Base-by-base conservation (phyloP, 1,140 invertebrate genomes). In the Drosophila novamexicana region DNA sequence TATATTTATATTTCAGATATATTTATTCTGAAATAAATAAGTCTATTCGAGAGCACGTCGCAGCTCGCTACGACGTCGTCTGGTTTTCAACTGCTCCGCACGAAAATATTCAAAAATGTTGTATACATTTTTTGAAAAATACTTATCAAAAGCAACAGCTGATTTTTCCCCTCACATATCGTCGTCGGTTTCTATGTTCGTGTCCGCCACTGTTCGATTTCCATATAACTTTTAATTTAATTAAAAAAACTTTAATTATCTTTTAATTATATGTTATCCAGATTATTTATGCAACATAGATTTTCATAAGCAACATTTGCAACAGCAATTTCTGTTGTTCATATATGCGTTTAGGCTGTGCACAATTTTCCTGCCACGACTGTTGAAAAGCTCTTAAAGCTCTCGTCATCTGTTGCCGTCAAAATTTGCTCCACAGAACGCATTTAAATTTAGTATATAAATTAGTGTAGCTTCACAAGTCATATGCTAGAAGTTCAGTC, bases 1-100 rank as follows among this genome's bases (percentile, higher is more conserved):
- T 62, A 62, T 62, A 62, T 63, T 10, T 39, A 34, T 22, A 32
- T 12, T 36, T 16, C 7, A 16, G 42, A 45, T 45, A 7, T 59
- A 16, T 64, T 1, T 12, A n/a, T 52, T 44, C 29, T 10, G 4
- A 63, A 42, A 32, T 44, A 63, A 42, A 32, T 44, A 65, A 47
- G 36, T 59, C 36, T 62, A 29, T 49, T 61, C 56, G 36, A 45
- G 61, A 32, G 36, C 47, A 66, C 49, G 47, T 64, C 56, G 12
- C 67, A 68, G 63, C 71, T 76, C 79, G 63, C 67, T 56, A 44
- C 79, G 50, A 57, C 72, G 72, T 78, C 72, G 83, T 75, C 82
- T 79, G 49, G 39, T 68, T 72, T 73, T 62, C 52, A 79, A 86
- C 83, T 86, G 82, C 71, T 65, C 22, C 29, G 37, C 53, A 14